phyloP scores from a whole-genome alignment of 2,113 vertebrate genomes.

The Bujurquina vittata region DNA sequence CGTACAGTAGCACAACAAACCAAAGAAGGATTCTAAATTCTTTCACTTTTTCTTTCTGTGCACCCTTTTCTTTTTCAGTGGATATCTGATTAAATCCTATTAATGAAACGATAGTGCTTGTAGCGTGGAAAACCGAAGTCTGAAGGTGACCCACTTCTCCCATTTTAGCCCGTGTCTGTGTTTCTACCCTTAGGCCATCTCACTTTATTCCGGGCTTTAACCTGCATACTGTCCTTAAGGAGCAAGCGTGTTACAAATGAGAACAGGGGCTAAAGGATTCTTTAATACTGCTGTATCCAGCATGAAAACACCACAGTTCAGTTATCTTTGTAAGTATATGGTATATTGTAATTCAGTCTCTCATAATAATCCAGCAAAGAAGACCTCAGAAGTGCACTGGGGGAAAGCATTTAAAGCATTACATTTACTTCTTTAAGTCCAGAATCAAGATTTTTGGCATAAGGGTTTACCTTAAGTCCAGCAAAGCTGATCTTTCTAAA shows the following conservation, averaged over 20 bases:
- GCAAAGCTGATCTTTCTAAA: neutral
- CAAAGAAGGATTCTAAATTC: neutral
- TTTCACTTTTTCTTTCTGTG: neutral
- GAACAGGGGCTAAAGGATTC: constrained; percentile 11
- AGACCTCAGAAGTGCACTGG: neutral
- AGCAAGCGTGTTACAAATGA: constrained; percentile 27
- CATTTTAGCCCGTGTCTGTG: constrained; percentile 72
- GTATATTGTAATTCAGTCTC: neutral
- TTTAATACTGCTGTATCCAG: neutral
- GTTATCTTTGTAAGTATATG: neutral
- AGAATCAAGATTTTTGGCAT: neutral
- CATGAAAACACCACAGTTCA: neutral
- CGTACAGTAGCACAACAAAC: neutral
- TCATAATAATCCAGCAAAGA: neutral
- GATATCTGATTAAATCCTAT: constrained; percentile 41
- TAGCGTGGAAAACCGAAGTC: constrained; percentile 44
- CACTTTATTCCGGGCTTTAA: constrained; percentile 68
- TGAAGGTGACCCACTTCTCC: constrained; percentile 82
- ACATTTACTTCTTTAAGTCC: neutral
- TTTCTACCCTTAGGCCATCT: constrained; percentile 64
- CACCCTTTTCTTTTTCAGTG: constrained; percentile 8
- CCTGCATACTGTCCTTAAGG: constrained; percentile 58
- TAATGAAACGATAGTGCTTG: constrained; percentile 59
- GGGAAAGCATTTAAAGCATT: neutral
- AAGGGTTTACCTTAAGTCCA: neutral